A percentile compares a stretch with the other conserved stretches of the same genome.
Evolutionary conservation across 2,113 vertebrate genomes (phyloP).

Genomic region (Plestiodon gilberti): DNA sequence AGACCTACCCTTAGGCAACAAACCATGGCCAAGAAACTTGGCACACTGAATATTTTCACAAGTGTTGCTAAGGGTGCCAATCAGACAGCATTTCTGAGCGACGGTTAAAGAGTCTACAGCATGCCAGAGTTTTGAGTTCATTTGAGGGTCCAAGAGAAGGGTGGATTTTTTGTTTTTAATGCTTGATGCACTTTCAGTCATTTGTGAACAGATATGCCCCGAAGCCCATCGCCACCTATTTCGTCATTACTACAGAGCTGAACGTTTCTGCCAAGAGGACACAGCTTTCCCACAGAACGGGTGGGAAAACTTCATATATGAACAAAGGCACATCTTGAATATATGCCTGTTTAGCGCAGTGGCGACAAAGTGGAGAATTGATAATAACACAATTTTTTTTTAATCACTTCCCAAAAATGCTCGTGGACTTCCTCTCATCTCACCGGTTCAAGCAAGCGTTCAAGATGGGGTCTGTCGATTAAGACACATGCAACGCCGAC

Average conservation of each 20-base stretch:
- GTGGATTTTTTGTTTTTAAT: too few relatives aligned
- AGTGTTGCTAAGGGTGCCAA: not conserved
- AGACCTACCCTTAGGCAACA: not conserved
- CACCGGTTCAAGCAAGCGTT: not conserved
- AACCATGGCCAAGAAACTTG: not conserved
- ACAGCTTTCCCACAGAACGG: not conserved
- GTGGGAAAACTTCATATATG: not conserved
- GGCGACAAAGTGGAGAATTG: not conserved
- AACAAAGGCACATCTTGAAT: too few relatives aligned
- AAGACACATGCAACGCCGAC: accelerated
- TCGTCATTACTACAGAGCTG: too few relatives aligned
- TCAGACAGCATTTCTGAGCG: not conserved
- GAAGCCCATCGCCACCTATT: not conserved
- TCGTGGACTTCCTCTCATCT: not conserved
- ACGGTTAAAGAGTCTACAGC: not conserved
- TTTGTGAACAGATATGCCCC: not conserved
- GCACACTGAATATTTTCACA: not conserved
- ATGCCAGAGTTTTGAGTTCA: not conserved
- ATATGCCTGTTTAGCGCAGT: not conserved
- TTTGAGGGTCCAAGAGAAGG: not conserved
- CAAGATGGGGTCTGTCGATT: not conserved
- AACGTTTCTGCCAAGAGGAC: not conserved
- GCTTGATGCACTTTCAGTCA: not conserved
- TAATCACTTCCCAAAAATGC: not conserved
- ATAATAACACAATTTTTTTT: not conserved